Evolutionary conservation across 1,140 invertebrate genomes (phyloP), one percentile per base, ranked within the genome.

Genomic region (Thaumatotibia leucotreta): DNA sequence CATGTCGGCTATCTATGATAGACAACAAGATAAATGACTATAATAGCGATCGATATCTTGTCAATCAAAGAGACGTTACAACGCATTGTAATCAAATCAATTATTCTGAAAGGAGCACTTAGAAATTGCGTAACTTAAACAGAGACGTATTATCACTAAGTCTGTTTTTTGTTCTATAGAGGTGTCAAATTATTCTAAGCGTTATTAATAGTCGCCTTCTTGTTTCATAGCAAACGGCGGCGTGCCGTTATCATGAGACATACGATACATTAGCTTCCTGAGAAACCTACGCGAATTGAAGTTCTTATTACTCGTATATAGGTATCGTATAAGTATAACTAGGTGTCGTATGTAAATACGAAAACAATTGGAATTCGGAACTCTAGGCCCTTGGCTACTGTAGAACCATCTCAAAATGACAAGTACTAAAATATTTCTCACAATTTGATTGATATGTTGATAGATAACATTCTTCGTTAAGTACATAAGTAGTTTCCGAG

Each of bases 31-130:
- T 76, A 74, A 73, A 74, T 75, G 67, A 58, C 58, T 65, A 61
- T 33, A 68, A 72, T 75, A 75, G 24, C 52, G 50, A 70, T 75
- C 70, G 69, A 64, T 66, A 49, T 68, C 68, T 64, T 74, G 72
- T 80, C 75, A 76, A 74, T 80, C 75, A 77, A 24, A 58, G 52
- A 24, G 23, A 58, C 32, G 45, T 61, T 70, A 54, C 69, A 65
- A 67, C 65, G 69, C 69, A 75, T 75, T 79, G 70, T 73, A 66
- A 74, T 73, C 64, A 58, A 52, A 67, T 61, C 74, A 74, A 63
- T 70, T 68, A 69, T 67, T 69, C 70, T 32, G 32, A 68, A 72
- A 27, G 61, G 69, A 39, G 61, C 61, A 68, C 52, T 58, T 54
- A 14, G 29, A 58, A 27, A n/a, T 58, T 58, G n/a, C 52, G 27